Evolutionary conservation across 2,797 vertebrate species (phyloP).

Genomic region (Sylvia borin): DNA sequence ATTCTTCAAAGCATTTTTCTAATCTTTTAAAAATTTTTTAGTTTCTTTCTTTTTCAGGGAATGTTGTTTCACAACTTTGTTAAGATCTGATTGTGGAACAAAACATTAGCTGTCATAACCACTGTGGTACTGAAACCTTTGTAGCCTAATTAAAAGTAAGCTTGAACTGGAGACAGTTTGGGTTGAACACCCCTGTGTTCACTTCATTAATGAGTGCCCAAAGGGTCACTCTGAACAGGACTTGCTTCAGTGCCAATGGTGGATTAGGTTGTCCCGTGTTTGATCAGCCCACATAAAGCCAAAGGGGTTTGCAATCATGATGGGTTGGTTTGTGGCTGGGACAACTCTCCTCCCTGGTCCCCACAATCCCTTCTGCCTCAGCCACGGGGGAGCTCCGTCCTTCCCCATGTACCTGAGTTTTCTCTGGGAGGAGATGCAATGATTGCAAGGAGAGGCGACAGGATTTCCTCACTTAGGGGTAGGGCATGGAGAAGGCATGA

Average conservation of each 20-base stretch:
- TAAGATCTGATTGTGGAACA: not conserved
- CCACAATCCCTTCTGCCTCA: not conserved
- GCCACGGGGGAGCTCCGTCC: rapidly evolving
- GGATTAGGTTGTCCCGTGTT: not conserved
- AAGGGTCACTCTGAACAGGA: not conserved
- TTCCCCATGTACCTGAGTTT: rapidly evolving
- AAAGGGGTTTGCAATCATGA: rapidly evolving
- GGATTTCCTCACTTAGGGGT: not conserved
- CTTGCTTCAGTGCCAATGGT: not conserved
- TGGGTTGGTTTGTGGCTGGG: not conserved
- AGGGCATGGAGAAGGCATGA: not conserved
- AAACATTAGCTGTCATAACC: not conserved
- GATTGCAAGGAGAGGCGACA: not conserved
- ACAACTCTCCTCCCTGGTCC: not conserved
- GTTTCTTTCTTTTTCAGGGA: not conserved
- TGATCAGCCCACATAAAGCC: not conserved
- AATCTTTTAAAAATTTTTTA: rapidly evolving
- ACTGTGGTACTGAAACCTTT: not conserved
- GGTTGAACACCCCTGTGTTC: not conserved
- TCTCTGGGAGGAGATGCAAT: rapidly evolving
- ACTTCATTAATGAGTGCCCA: not conserved
- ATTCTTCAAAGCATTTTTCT: not conserved
- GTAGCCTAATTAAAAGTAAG: not conserved
- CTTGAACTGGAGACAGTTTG: not conserved
- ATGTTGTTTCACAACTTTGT: not conserved